A percentile compares a stretch with the other conserved stretches of the same genome.
These are phyloP conservation scores for Brachionus manjavacas DNA, from an alignment of 1,140 invertebrate genomes.

Conservation along the genomic window DNA sequence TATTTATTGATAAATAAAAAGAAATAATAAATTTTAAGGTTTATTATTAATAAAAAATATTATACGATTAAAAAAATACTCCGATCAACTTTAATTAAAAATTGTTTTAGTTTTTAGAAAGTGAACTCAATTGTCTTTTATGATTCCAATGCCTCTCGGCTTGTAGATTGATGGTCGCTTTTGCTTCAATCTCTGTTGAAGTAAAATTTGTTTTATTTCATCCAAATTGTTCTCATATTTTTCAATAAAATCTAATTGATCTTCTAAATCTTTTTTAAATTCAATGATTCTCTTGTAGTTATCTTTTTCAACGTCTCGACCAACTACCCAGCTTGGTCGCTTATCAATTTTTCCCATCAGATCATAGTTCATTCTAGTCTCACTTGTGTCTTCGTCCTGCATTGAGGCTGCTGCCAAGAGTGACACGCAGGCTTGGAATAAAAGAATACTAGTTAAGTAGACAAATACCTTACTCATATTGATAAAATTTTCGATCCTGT, in stretches of 20 bases:
- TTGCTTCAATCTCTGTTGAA: not conserved
- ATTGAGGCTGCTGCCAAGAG: not conserved
- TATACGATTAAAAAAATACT: not conserved
- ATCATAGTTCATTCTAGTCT: not conserved
- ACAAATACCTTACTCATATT: not conserved
- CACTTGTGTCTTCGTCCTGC: not conserved
- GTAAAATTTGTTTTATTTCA: not conserved
- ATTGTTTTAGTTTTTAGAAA: not conserved
- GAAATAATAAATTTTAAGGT: not conserved
- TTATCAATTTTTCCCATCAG: not conserved
- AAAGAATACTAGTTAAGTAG: not conserved
- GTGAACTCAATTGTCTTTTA: not conserved
- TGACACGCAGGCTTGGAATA: not conserved
- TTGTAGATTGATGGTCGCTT: constrained; percentile 16
- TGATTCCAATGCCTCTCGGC: not conserved
- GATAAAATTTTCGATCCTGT: not conserved
- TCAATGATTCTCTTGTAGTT: constrained; percentile 24
- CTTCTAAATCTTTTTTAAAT: constrained; percentile 29
- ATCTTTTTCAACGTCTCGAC: not conserved
- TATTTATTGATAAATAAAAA: not conserved
- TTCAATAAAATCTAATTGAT: constrained; percentile 30
- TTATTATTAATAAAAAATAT: not conserved
- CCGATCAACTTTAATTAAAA: not conserved
- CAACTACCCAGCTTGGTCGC: constrained; percentile 27
- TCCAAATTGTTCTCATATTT: constrained; percentile 27